These are phyloP conservation scores for Drosophila eohydei DNA, from an alignment of 2,888 invertebrate species.

Conservation along the genomic window DNA sequence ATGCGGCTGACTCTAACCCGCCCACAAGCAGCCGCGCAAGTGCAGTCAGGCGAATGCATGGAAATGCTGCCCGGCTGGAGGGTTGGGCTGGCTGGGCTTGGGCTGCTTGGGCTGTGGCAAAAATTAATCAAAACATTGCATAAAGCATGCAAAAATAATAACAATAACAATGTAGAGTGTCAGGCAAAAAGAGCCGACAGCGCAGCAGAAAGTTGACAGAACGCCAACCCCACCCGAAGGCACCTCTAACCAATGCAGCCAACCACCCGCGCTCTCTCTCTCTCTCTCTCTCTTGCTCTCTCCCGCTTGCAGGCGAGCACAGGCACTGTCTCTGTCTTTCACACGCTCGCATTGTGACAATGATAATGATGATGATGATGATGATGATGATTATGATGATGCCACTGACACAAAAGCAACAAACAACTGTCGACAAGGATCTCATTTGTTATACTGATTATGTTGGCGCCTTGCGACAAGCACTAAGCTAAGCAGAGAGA, in stretches of 20 bases:
- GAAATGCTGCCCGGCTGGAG: not conserved
- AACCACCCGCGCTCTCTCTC: constrained; percentile 2
- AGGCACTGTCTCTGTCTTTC: not conserved
- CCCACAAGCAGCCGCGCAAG: constrained; percentile 50
- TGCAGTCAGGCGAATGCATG: constrained; percentile 78
- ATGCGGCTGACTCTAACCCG: constrained; percentile 1
- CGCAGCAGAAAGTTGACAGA: constrained; percentile 52
- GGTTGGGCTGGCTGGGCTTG: not conserved
- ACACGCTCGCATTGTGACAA: constrained; percentile 37
- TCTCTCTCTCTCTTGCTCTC: constrained; percentile 1
- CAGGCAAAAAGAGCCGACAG: constrained; percentile 71
- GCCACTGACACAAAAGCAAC: constrained; percentile 80
- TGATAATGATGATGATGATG: constrained; percentile 64
- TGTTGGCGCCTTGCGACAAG: constrained; percentile 77
- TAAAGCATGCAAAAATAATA: constrained; percentile 85
- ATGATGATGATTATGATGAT: constrained; percentile 55
- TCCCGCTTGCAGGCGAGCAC: not conserved
- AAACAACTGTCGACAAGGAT: constrained; percentile 84
- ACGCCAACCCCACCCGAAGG: constrained; percentile 15
- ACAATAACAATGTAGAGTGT: constrained; percentile 84
- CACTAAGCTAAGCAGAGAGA: constrained; percentile 33
- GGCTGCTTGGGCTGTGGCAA: constrained; percentile 69
- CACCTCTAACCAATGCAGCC: not conserved
- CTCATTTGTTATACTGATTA: constrained; percentile 84
- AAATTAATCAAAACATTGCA: constrained; percentile 85